phyloP scores from a whole-genome alignment of 2,888 invertebrate genomes.

The Eupithecia dodoneata region DNA sequence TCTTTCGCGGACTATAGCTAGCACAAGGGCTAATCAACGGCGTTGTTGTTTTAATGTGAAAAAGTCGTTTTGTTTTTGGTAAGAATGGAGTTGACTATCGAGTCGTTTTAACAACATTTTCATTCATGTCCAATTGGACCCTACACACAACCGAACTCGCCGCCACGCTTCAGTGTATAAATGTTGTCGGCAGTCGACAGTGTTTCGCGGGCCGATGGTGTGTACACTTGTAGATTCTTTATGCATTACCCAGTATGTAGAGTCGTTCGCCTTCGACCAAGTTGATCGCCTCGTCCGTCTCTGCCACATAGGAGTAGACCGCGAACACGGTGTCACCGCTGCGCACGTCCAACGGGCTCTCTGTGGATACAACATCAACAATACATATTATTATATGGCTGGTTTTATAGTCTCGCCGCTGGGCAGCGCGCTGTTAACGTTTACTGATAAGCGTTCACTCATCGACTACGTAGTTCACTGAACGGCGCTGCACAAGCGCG shows the following conservation, averaged over 20 bases:
- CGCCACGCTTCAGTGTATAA: not conserved
- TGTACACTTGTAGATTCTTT: not conserved
- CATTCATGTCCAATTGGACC: no score
- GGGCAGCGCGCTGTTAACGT: no score
- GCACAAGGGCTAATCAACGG: no score
- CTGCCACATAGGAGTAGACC: slow-evolving; percentile 93
- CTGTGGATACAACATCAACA: slow-evolving; percentile 45
- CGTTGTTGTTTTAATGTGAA: no score
- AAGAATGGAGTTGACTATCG: no score
- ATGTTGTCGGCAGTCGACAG: not conserved
- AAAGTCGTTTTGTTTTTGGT: no score
- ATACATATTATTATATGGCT: not conserved
- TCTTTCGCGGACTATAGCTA: not conserved
- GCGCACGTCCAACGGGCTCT: slow-evolving; percentile 81
- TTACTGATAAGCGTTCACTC: no score
- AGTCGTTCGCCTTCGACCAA: slow-evolving; percentile 95
- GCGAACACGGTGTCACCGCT: slow-evolving; percentile 92
- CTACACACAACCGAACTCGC: no score
- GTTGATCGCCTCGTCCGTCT: slow-evolving; percentile 94
- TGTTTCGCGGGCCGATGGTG: not conserved
- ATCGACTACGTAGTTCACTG: no score
- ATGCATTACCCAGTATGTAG: slow-evolving; percentile 88
- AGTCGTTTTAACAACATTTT: no score
- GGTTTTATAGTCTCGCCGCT: no score
- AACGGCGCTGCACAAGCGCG: no score